Evolutionary conservation across 2,797 vertebrate genomes (phyloP).

Genomic region (Sebastes nivosus): DNA sequence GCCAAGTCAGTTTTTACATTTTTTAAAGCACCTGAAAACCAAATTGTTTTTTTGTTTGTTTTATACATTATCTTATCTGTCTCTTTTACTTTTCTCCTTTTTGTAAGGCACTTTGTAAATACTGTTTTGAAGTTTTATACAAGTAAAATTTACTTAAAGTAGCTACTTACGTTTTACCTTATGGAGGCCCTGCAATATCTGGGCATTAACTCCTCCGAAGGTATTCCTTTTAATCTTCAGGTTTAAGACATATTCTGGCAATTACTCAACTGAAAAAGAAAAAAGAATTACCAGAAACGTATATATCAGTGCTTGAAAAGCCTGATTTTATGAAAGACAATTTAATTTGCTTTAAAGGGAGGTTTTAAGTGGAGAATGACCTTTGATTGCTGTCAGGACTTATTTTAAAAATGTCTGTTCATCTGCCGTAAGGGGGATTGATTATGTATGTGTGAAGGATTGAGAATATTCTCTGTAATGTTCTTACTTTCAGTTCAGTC

Average conservation of each 20-base stretch:
- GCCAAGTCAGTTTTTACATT: not conserved
- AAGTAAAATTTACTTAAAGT: not conserved
- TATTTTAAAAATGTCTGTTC: no score
- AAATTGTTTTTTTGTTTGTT: not conserved
- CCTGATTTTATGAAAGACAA: not conserved
- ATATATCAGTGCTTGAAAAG: not conserved
- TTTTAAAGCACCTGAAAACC: not conserved
- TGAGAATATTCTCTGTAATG: no score
- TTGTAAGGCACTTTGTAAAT: not conserved
- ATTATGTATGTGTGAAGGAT: no score
- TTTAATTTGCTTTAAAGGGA: not conserved
- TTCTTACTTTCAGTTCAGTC: no score
- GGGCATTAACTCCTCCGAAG: not conserved
- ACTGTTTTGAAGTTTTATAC: not conserved
- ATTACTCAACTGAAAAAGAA: not conserved
- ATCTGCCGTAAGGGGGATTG: no score
- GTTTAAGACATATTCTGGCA: not conserved
- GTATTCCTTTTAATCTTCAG: not conserved
- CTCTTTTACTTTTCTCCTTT: not conserved
- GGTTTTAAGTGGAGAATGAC: not conserved
- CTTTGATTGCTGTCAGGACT: not conserved
- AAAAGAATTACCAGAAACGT: not conserved
- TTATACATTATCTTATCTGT: not conserved
- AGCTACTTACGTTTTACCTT: not conserved
- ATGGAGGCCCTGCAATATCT: not conserved